phyloP scores from a whole-genome alignment of 2,888 invertebrate species.

The Agrenia bidenticulata region DNA sequence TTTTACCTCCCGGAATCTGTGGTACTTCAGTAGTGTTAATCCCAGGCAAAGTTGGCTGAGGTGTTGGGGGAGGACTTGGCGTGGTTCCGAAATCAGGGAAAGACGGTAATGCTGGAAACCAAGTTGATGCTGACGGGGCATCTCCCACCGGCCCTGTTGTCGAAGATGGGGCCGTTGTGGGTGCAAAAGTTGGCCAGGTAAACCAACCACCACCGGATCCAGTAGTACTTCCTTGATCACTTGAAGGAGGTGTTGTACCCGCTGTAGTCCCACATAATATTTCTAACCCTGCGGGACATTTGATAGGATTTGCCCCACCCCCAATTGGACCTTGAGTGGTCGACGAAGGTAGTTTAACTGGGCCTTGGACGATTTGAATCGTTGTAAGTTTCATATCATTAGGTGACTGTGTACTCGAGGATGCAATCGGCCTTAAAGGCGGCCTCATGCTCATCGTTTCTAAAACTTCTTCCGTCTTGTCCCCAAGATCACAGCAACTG shows the following conservation, averaged over 20 bases:
- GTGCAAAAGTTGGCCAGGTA: slow-evolving; percentile 42
- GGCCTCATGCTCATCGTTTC: slow-evolving; percentile 55
- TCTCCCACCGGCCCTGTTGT: slow-evolving; percentile 41
- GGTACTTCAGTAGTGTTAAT: slow-evolving; percentile 50
- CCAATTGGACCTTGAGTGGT: background rate
- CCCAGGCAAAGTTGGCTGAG: slow-evolving; percentile 35
- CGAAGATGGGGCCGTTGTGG: slow-evolving; percentile 49
- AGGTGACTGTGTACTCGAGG: slow-evolving; percentile 29
- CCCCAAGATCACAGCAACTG: slow-evolving; percentile 77
- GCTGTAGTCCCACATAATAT: slow-evolving; percentile 42
- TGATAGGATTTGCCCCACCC: too few species aligned
- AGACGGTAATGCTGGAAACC: slow-evolving; percentile 29
- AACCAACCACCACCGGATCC: slow-evolving; percentile 15
- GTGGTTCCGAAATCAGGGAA: slow-evolving; percentile 23
- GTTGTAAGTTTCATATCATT: slow-evolving; percentile 15
- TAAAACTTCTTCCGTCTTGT: slow-evolving; percentile 58
- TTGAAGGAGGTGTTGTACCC: slow-evolving; percentile 51
- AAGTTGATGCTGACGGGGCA: slow-evolving; percentile 44
- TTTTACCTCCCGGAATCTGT: slow-evolving; percentile 38
- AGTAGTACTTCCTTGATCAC: slow-evolving; percentile 28
- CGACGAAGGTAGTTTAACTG: background rate
- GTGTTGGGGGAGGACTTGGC: slow-evolving; percentile 52
- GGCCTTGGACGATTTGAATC: background rate
- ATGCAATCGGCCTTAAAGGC: slow-evolving; percentile 60
- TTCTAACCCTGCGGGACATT: slow-evolving; percentile 32